phyloP scores from a whole-genome alignment of 2,113 vertebrate species.

The Otolemur garnettii region DNA sequence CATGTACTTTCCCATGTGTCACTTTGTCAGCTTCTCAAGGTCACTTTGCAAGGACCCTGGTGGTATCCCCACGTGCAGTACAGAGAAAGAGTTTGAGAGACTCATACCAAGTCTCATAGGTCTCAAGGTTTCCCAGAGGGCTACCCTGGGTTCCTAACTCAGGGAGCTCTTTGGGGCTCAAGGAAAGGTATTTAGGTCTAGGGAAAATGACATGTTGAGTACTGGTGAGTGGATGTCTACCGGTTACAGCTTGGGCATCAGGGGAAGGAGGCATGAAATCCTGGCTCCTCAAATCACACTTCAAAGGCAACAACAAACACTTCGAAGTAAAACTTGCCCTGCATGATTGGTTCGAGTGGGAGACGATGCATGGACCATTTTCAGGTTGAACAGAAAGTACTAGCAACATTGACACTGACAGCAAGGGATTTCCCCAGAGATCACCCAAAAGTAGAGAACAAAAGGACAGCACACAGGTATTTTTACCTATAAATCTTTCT shows the following conservation, averaged over 20 bases:
- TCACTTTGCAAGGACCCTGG: too few species aligned
- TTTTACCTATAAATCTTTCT: neutral
- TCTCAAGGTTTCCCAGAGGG: neutral
- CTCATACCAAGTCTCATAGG: too few species aligned
- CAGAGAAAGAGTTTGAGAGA: neutral
- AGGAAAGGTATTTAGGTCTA: neutral
- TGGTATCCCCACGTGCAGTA: too few species aligned
- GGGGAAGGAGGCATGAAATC: neutral
- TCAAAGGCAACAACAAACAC: constrained; percentile 50
- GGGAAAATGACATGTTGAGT: neutral
- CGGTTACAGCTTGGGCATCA: neutral
- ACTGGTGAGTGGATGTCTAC: neutral
- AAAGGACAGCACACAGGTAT: neutral
- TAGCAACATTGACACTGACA: neutral
- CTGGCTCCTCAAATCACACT: neutral
- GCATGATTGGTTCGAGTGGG: constrained; percentile 52
- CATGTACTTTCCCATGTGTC: too few species aligned
- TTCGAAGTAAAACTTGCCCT: neutral
- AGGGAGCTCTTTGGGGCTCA: neutral
- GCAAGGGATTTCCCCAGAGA: neutral
- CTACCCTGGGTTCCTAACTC: neutral
- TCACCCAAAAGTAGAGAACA: neutral
- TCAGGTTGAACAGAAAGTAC: neutral
- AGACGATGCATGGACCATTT: neutral
- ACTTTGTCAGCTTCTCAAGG: neutral